Evolutionary conservation across 2,113 vertebrate genomes (phyloP).

Genomic region (Meles meles): DNA sequence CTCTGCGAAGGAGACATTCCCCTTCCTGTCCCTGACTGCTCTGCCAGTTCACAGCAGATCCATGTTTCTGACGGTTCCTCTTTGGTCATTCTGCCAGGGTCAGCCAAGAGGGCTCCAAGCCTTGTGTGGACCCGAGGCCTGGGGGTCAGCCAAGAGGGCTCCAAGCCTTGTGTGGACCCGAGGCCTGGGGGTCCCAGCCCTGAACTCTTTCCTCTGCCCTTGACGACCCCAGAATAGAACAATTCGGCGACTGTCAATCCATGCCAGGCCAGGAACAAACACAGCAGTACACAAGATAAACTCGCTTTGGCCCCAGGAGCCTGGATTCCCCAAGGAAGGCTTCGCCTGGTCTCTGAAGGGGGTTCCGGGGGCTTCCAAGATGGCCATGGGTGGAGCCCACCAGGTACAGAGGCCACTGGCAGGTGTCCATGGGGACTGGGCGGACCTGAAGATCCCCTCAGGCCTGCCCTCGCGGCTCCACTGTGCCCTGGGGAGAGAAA

Average conservation of each 20-base stretch:
- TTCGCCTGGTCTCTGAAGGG: neutral
- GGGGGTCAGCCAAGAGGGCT: too few species aligned
- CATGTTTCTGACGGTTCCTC: neutral
- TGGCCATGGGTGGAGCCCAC: too few species aligned
- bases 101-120: too few species aligned
- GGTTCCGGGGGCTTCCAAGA: neutral
- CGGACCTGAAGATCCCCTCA: neutral
- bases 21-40: neutral
- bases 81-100: neutral
- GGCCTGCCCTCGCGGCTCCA: neutral
- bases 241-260: neutral
- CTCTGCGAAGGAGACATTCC: neutral
- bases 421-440: neutral
- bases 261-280: neutral
- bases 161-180: too few species aligned
- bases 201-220: too few species aligned
- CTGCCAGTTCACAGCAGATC: neutral
- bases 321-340: neutral
- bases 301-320: neutral
- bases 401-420: neutral
- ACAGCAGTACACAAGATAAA: neutral
- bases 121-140: neutral
- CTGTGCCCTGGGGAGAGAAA: neutral
- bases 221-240: neutral
- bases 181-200: neutral